Conservation (phyloP, 1,140 invertebrate species). For the Bombus picipes region DNA sequence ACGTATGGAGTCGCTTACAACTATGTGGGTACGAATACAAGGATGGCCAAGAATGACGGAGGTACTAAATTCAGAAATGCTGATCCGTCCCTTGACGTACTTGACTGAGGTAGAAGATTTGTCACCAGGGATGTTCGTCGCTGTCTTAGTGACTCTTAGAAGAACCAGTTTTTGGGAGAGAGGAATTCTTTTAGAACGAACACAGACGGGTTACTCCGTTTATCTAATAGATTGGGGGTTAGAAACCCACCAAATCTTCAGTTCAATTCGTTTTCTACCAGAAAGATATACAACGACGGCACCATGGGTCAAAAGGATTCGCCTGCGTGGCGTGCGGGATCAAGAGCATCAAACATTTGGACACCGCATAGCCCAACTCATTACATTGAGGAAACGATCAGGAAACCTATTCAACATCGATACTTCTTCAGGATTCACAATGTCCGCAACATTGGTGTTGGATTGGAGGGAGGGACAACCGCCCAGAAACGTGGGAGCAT, state of each 20-base stretch:
- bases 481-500: no score
- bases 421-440: accelerated
- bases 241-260: accelerated
- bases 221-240: no score
- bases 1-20: accelerated
- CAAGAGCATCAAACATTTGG: accelerated
- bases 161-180: accelerated
- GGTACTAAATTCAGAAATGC: accelerated
- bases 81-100: no score
- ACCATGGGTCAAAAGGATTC: no score
- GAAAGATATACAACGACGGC: accelerated
- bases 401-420: accelerated
- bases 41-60: accelerated
- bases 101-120: no score
- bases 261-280: accelerated
- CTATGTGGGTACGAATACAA: accelerated
- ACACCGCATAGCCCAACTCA: accelerated
- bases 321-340: no score
- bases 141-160: accelerated
- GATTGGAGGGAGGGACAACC: accelerated
- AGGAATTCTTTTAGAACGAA: accelerated
- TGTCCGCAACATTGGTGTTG: no score
- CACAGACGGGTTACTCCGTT: accelerated
- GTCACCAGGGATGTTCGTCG: accelerated
- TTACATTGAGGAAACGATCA: accelerated